Base-by-base conservation (phyloP, 2,888 invertebrate species). In the Theodoxus fluviatilis region DNA sequence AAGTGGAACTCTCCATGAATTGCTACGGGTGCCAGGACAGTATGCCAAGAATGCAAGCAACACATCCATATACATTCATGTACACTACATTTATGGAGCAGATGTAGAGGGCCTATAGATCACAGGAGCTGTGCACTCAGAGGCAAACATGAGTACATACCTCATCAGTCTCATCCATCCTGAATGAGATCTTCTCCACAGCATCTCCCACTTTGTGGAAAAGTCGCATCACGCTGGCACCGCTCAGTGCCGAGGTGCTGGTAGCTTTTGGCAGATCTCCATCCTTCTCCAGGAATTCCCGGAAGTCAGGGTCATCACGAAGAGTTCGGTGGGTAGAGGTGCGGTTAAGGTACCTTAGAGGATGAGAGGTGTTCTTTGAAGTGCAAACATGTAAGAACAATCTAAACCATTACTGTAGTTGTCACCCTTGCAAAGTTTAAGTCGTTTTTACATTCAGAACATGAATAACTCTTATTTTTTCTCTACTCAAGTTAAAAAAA, bases 151-250 rank as follows among this genome's bases (percentile, higher is more conserved):
- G n/a, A n/a, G n/a, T n/a, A 71, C 76, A 70, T 69, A 97, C 96
- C 81, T 96, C 94, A 89, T 99, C 99, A 73, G 93, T 94, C 89
- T 99, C 99, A 85, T 98, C 98, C 98, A 99, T 99, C 89, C 94
- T 95, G 88, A 95, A 97, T 0, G 98, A 95, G 81, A 99, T 97
- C 89, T 98, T 98, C 87, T 96, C 96, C 73, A 99, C 95, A 7
- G 96, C 96, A 88, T 98, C 97, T 33, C 97, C 97, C 69, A 98
- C 94, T 90, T 94, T 95, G 87, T 94, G 96, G 87, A 99, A 95
- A 18, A 99, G 90, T 73, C 97, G 91, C 90, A 96, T 91, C 35
- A 99, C 94, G 2, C 97, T 96, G 33, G 97, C 98, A 64, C 97
- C 94, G 86, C 97, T 97, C 25, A 99, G 89, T 0, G 98, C 95